phyloP scores from a whole-genome alignment of 2,888 invertebrate species.

The Pachymerium ferrugineum region DNA sequence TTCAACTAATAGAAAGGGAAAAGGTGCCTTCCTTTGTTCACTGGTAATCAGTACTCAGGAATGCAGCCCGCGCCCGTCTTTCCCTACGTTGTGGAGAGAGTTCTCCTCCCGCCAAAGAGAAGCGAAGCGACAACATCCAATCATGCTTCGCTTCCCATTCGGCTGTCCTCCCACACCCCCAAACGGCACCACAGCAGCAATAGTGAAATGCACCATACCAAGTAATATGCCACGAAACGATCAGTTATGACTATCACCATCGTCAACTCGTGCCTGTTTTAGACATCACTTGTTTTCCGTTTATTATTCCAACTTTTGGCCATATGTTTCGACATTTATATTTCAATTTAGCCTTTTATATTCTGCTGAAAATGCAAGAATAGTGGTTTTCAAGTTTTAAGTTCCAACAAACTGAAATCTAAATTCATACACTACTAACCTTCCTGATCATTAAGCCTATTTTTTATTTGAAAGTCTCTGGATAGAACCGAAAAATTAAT shows the following conservation, averaged over 20 bases:
- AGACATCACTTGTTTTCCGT: conserved; percentile 1
- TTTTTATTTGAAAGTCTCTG: too few species aligned
- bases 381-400: too few species aligned
- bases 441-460: too few species aligned
- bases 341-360: too few species aligned
- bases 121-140: conserved; percentile 24
- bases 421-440: too few species aligned
- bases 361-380: too few species aligned
- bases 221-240: conserved; percentile 5
- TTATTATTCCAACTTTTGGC: not conserved
- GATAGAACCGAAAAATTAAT: too few species aligned
- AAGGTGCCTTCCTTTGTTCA: not conserved
- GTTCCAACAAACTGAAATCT: too few species aligned
- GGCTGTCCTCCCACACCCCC: conserved; percentile 18
- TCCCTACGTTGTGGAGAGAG: not conserved
- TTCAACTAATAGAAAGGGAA: conserved; percentile 3
- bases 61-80: conserved; percentile 20
- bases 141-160: conserved; percentile 23
- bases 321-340: too few species aligned
- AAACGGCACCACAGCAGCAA: conserved; percentile 19
- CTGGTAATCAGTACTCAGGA: conserved; percentile 15
- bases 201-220: conserved; percentile 16
- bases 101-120: conserved; percentile 1
- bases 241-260: conserved; percentile 3
- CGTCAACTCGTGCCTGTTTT: conserved; percentile 11